phyloP scores from a whole-genome alignment of 1,140 invertebrate species.

The Trypoxylus dichotomus region DNA sequence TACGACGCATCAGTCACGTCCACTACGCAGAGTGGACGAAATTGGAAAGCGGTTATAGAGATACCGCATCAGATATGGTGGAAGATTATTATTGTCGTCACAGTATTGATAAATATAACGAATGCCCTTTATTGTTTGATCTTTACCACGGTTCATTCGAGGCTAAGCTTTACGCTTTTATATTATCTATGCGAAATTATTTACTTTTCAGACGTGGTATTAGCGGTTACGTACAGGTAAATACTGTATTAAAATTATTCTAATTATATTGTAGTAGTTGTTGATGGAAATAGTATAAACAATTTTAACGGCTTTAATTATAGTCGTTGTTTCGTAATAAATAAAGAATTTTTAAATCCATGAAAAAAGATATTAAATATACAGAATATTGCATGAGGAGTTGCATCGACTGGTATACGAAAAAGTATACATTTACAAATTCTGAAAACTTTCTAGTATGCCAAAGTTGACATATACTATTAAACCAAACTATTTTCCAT shows the following conservation, averaged over 20 bases:
- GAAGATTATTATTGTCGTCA: background rate
- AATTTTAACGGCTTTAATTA: too few species aligned
- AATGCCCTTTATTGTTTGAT: background rate
- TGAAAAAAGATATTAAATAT: too few species aligned
- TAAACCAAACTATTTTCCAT: too few species aligned
- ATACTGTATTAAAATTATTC: background rate
- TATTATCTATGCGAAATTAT: conserved; percentile 10
- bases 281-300: too few species aligned
- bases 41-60: background rate
- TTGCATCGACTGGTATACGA: too few species aligned
- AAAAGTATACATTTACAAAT: too few species aligned
- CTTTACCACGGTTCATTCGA: background rate
- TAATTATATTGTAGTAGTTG: background rate
- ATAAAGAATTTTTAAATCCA: too few species aligned
- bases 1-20: background rate
- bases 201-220: background rate
- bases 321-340: too few species aligned
- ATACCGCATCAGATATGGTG: conserved; percentile 6
- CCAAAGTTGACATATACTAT: too few species aligned
- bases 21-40: background rate
- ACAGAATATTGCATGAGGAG: too few species aligned
- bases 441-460: too few species aligned
- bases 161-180: background rate
- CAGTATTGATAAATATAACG: background rate
- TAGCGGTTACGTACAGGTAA: conserved; percentile 13